Conservation (phyloP, 92 coral and sea anemone genomes). For the Hydrozoanthus gracilis region DNA sequence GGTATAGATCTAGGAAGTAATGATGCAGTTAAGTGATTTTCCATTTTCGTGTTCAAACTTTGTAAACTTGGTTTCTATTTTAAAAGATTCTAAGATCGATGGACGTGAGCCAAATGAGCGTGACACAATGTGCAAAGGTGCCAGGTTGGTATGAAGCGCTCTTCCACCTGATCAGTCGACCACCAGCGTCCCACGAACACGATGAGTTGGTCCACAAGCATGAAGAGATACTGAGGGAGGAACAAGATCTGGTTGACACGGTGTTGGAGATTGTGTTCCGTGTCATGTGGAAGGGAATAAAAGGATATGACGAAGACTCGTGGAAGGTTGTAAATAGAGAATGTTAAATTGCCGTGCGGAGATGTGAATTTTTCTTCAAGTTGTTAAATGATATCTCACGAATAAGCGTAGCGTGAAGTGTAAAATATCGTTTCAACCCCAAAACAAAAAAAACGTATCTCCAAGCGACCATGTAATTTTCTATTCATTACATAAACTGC, state of each 20-base stretch:
- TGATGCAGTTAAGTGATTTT: neutral
- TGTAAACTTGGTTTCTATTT: neutral
- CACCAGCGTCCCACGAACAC: neutral
- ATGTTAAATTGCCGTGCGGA: too few relatives aligned
- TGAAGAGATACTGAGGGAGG: constrained; percentile 49
- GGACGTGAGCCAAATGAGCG: constrained; percentile 71
- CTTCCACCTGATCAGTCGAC: constrained; percentile 63
- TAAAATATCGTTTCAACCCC: too few relatives aligned
- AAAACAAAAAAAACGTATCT: too few relatives aligned
- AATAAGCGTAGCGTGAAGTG: too few relatives aligned
- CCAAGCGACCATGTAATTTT: too few relatives aligned
- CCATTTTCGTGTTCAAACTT: neutral
- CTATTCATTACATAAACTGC: too few relatives aligned
- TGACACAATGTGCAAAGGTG: constrained; percentile 62
- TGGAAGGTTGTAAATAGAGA: constrained; percentile 76
- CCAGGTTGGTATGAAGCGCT: constrained; percentile 82
- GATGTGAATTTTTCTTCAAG: too few relatives aligned
- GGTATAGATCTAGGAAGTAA: too few relatives aligned
- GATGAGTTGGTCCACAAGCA: constrained; percentile 1
- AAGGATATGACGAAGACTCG: constrained; percentile 82
- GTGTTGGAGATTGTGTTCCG: constrained; percentile 86
- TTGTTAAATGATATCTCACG: too few relatives aligned
- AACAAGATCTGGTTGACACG: constrained; percentile 74
- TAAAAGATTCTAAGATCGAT: constrained; percentile 76
- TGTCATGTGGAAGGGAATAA: constrained; percentile 93